A percentile compares a stretch with the other conserved stretches of the same genome.
phyloP scores from a whole-genome alignment of 2,888 invertebrate species.

The Cenopis cana region DNA sequence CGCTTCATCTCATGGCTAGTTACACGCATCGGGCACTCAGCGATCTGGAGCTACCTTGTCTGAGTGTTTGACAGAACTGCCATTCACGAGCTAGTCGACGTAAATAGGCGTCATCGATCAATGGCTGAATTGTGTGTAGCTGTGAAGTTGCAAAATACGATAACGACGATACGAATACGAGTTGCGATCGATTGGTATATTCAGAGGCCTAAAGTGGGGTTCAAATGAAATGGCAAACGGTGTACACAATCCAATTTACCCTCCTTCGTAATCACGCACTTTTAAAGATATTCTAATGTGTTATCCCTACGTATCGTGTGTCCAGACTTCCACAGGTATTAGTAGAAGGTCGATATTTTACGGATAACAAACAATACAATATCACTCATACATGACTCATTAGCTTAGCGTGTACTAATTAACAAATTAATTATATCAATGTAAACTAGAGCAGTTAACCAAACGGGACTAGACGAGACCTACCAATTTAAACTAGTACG shows the following conservation, averaged over 20 bases:
- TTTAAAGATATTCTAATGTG: no score
- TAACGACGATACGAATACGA: no score
- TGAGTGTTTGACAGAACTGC: constrained; percentile 34
- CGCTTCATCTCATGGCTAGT: constrained; percentile 9
- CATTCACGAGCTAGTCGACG: constrained; percentile 31
- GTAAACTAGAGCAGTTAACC: constrained; percentile 25
- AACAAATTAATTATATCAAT: constrained; percentile 11
- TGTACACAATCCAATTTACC: no score
- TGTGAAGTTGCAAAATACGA: constrained; percentile 26
- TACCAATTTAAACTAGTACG: constrained; percentile 35
- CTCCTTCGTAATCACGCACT: no score
- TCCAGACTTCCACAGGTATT: no score
- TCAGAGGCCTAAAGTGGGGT: no score
- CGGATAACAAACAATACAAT: background rate
- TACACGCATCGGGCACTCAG: background rate
- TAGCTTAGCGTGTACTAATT: constrained; percentile 8
- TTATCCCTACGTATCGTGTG: no score
- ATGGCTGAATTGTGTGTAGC: constrained; percentile 26
- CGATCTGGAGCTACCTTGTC: constrained; percentile 12
- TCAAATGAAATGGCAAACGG: no score
- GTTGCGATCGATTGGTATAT: no score
- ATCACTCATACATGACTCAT: background rate
- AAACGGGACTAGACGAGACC: constrained; percentile 27
- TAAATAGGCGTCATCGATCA: constrained; percentile 41
- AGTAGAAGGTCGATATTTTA: background rate